Percentiles rank a stretch among this genome's conserved stretches.
phyloP scores from a whole-genome alignment of 1,140 invertebrate species.

The Platyscapa corneri region DNA sequence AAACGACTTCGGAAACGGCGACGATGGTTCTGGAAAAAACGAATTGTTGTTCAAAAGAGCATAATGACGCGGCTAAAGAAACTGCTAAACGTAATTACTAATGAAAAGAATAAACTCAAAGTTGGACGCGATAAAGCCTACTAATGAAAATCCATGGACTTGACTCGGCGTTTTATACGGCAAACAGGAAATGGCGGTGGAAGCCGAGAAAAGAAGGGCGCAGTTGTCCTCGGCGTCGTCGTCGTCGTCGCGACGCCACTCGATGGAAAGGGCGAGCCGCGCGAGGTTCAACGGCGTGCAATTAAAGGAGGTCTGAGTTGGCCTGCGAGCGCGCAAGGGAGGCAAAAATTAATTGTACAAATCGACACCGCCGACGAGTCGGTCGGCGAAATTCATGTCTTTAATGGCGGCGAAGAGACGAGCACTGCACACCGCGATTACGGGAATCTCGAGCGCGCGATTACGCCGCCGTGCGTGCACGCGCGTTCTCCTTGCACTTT shows the following conservation, averaged over 20 bases:
- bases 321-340: neutral
- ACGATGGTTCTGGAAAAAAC: neutral
- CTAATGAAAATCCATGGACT: conserved; percentile 58
- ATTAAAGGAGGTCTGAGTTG: conserved; percentile 32
- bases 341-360: conserved; percentile 39
- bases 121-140: conserved; percentile 37
- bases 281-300: too few species aligned
- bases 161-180: conserved; percentile 52
- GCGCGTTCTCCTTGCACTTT: neutral
- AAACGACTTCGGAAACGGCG: neutral
- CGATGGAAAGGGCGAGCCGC: neutral
- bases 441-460: neutral
- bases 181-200: neutral
- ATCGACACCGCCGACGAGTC: neutral
- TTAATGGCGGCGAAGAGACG: conserved; percentile 3
- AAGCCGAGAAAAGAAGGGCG: neutral
- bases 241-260: neutral
- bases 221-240: neutral
- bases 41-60: neutral
- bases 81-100: conserved; percentile 37
- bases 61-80: neutral
- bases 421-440: neutral
- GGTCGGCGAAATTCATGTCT: conserved; percentile 20
- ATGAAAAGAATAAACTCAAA: conserved; percentile 43
- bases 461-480: neutral